Percentiles rank a stretch among this genome's conserved stretches.
phyloP scores from a whole-genome alignment of 2,888 invertebrate genomes.

The Camponotus fellah region DNA sequence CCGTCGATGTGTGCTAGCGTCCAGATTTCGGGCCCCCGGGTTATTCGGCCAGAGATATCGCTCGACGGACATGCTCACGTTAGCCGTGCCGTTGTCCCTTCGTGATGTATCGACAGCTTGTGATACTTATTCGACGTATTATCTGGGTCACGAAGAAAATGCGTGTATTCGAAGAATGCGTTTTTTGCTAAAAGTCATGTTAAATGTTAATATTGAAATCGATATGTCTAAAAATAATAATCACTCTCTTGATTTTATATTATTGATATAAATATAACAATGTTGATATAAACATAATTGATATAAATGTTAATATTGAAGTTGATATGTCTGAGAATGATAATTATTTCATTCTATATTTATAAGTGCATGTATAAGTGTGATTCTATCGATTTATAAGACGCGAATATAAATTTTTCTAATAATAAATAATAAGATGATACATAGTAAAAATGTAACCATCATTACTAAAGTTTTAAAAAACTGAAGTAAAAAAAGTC shows the following conservation, averaged over 20 bases:
- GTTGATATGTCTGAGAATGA: not conserved
- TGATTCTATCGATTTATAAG: not conserved
- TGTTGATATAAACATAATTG: too few species aligned
- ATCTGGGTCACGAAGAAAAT: constrained; percentile 16
- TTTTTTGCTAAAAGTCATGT: not conserved
- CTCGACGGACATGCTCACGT: constrained; percentile 46
- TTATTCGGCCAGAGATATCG: constrained; percentile 57
- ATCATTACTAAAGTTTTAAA: not conserved
- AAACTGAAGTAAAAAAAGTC: not conserved
- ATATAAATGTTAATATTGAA: not conserved
- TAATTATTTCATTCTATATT: not conserved
- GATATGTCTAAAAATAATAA: not conserved
- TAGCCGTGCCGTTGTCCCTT: constrained; percentile 48
- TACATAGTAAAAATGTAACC: not conserved
- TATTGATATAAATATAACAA: not conserved
- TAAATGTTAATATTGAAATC: not conserved
- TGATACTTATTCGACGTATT: constrained; percentile 48
- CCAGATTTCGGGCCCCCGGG: constrained; percentile 56
- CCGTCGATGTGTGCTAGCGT: constrained; percentile 61
- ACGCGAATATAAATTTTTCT: not conserved
- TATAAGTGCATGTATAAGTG: not conserved
- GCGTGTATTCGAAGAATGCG: not conserved
- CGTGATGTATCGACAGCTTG: constrained; percentile 56
- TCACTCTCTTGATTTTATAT: not conserved
- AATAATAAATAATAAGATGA: not conserved